A percentile compares a stretch with the other conserved stretches of the same genome.
These are phyloP conservation scores for Patella pellucida DNA, from an alignment of 2,888 invertebrate species.

Conservation along the genomic window DNA sequence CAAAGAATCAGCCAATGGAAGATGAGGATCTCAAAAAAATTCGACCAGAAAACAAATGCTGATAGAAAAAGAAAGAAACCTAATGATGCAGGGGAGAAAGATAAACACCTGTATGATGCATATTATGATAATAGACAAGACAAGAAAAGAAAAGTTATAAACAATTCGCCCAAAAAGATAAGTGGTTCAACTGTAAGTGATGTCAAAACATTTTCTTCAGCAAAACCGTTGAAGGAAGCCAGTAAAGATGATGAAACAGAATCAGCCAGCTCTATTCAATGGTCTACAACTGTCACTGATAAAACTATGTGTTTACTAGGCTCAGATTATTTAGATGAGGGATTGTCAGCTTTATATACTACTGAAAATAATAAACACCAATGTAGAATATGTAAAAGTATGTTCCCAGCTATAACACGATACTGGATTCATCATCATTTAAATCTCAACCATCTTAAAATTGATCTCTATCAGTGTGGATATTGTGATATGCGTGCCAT, in stretches of 20 bases:
- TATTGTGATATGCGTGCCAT: not conserved
- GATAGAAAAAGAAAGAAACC: not conserved
- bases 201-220: too few species aligned
- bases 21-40: too few species aligned
- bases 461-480: not conserved
- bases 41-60: too few species aligned
- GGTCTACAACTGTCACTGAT: not conserved
- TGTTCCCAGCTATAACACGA: not conserved
- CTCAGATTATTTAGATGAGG: not conserved
- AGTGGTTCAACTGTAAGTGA: too few species aligned
- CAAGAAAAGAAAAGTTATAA: too few species aligned
- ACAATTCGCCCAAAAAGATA: too few species aligned
- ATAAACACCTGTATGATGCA: too few species aligned
- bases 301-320: not conserved
- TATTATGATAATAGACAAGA: too few species aligned
- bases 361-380: not conserved
- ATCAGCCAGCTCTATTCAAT: not conserved
- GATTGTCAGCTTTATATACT: not conserved
- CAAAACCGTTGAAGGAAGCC: too few species aligned
- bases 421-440: slow-evolving; percentile 10
- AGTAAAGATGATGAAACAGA: too few species aligned
- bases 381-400: not conserved
- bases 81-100: too few species aligned
- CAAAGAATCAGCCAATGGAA: too few species aligned
- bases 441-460: not conserved